phyloP scores from a whole-genome alignment of 2,888 invertebrate species.

The Poecilobothrus nobilitatus region DNA sequence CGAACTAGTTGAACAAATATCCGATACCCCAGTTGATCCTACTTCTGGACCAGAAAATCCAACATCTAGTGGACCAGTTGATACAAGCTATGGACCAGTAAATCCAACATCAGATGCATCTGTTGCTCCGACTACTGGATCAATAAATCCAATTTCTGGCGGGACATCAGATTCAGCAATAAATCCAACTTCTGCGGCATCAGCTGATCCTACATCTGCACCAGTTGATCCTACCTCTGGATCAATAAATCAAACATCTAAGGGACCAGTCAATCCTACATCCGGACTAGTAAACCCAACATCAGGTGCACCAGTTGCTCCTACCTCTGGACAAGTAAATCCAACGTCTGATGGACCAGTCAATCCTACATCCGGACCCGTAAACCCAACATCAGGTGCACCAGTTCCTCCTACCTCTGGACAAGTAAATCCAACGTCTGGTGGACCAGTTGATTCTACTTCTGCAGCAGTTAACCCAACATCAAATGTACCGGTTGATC shows the following conservation, averaged over 20 bases:
- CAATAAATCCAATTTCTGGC: neutral
- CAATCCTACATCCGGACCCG: no score
- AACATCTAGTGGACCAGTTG: neutral
- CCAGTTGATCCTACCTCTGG: neutral
- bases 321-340: neutral
- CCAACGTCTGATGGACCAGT: no score
- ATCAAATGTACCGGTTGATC: no score
- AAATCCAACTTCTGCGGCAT: no score
- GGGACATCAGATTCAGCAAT: neutral
- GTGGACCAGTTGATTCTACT: neutral
- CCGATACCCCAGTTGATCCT: neutral
- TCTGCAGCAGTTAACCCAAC: neutral
- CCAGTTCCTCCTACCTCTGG: neutral
- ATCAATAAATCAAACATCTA: no score
- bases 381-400: neutral
- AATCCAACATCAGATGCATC: neutral
- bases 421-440: neutral
- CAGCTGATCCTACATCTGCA: neutral
- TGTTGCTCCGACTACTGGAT: neutral
- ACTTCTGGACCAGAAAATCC: neutral
- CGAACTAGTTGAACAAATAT: neutral
- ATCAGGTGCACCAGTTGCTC: neutral
- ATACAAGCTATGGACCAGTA: neutral
- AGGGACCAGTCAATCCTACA: slow-evolving; percentile 5
- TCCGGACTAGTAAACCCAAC: neutral